Conservation (phyloP, 2,797 vertebrate species). For the Diplodus sargus region DNA sequence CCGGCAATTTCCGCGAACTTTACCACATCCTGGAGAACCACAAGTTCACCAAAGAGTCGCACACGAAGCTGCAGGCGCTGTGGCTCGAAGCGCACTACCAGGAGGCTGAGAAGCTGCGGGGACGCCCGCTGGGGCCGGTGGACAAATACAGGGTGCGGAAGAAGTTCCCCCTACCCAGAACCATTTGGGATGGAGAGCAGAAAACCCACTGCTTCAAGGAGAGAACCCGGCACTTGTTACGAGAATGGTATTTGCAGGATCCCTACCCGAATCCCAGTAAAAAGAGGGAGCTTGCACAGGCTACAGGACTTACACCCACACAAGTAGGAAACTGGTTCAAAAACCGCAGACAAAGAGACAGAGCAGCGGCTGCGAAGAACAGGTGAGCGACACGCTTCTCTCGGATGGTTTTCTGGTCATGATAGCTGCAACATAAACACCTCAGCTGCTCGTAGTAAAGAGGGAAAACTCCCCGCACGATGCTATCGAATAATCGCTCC, state of each 20-base stretch:
- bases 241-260: conserved; percentile 99
- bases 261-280: conserved; percentile 99
- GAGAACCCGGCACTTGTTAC: conserved; percentile 95
- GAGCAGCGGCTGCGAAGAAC: conserved; percentile 98
- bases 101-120: conserved; percentile 98
- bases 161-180: conserved; percentile 99
- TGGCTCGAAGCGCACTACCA: conserved; percentile 99
- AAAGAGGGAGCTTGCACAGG: conserved; percentile 98
- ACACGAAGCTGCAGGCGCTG: conserved; percentile 97
- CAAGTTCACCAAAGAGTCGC: conserved; percentile 99
- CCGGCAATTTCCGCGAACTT: conserved; percentile 97
- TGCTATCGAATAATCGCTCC: background rate
- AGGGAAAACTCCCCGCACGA: background rate
- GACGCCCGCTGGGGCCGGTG: conserved; percentile 96
- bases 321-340: conserved; percentile 99
- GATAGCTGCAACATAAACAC: background rate
- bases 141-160: conserved; percentile 99
- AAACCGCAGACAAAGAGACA: conserved; percentile 98
- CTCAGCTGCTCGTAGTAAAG: background rate
- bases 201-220: conserved; percentile 99
- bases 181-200: conserved; percentile 99
- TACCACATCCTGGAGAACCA: conserved; percentile 99
- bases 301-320: conserved; percentile 98
- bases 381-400: conserved; percentile 85
- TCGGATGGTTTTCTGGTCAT: background rate